Conservation (phyloP, 2,797 vertebrate species). For the Chelmon rostratus region DNA sequence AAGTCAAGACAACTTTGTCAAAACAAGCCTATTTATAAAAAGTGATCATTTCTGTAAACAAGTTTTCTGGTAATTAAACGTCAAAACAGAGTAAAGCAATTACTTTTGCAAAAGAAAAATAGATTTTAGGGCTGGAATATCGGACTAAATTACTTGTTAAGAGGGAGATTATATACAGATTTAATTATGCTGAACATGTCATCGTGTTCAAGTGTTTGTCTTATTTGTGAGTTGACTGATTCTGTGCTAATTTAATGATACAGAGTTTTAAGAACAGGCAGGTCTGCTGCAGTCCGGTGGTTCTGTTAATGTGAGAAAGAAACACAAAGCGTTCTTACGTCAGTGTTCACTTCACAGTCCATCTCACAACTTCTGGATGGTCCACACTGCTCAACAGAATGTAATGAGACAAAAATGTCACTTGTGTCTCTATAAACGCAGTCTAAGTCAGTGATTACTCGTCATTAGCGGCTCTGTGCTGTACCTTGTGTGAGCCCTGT, state of each 20-base stretch:
- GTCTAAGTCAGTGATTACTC: not conserved
- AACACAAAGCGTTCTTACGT: conserved; percentile 83
- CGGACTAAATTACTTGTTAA: not conserved
- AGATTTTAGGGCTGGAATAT: not conserved
- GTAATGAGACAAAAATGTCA: not conserved
- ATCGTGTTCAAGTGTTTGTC: too few species aligned
- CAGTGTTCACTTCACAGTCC: conserved; percentile 99
- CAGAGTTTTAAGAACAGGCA: too few species aligned
- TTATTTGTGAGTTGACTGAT: too few species aligned
- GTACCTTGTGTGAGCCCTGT: conserved; percentile 90
- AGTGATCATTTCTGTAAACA: not conserved
- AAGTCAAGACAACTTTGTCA: not conserved
- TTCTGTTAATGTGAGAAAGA: not conserved
- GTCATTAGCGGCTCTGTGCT: not conserved
- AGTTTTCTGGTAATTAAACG: not conserved
- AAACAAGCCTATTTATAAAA: not conserved
- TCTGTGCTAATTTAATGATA: too few species aligned
- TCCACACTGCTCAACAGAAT: conserved; percentile 88
- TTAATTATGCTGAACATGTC: not conserved
- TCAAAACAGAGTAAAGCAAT: not conserved
- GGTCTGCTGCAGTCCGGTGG: not conserved
- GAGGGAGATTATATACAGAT: not conserved
- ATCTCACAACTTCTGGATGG: conserved; percentile 96
- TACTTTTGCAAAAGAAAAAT: conserved; percentile 4
- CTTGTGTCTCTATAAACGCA: not conserved